phyloP scores from a whole-genome alignment of 2,797 vertebrate species.

The Botia almorhae region DNA sequence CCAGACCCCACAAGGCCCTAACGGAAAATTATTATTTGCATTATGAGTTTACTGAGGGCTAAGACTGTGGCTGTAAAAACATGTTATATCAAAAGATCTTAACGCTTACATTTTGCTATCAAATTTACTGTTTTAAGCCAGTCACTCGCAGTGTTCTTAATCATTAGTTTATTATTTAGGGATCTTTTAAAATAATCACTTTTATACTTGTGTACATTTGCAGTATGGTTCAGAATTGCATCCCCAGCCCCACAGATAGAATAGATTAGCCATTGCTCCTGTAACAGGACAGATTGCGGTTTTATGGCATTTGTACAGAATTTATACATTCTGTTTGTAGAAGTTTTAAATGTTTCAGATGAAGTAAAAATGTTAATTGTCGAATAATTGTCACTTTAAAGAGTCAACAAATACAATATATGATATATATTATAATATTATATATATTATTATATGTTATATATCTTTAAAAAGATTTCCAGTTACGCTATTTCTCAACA shows the following conservation, averaged over 20 bases:
- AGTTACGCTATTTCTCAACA: too few species aligned
- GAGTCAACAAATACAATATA: too few species aligned
- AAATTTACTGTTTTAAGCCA: neutral
- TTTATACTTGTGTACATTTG: neutral
- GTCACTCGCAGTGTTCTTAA: neutral
- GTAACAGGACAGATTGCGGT: neutral
- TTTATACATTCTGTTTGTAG: too few species aligned
- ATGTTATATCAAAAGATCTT: neutral
- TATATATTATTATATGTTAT: too few species aligned
- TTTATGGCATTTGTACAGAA: neutral
- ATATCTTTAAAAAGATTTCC: too few species aligned
- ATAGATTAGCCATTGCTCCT: neutral
- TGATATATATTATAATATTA: too few species aligned
- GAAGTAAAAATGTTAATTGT: too few species aligned
- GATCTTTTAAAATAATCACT: neutral
- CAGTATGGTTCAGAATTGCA: neutral
- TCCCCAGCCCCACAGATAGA: neutral
- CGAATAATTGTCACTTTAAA: too few species aligned
- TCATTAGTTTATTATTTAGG: neutral
- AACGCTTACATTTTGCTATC: neutral
- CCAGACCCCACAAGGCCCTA: neutral
- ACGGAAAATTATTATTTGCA: neutral
- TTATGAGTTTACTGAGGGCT: conserved; percentile 21
- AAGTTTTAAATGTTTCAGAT: too few species aligned
- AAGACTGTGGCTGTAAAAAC: conserved; percentile 1